These are phyloP conservation scores for Bombus affinis DNA, from an alignment of 1,140 invertebrate genomes.

Conservation along the genomic window DNA sequence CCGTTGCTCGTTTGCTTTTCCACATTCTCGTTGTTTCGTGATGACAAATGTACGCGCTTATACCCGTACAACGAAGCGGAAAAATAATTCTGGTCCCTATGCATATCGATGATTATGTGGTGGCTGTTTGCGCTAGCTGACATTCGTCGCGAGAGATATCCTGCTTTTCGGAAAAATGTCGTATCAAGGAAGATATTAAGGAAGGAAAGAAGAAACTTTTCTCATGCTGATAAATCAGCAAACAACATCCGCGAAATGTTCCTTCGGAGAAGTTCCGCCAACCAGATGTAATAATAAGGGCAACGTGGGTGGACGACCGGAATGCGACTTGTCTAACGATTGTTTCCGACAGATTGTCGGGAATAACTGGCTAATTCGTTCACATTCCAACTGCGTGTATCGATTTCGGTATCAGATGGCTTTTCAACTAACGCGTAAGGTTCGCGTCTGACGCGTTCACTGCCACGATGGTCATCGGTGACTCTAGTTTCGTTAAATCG, in stretches of 20 bases:
- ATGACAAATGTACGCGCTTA: no score
- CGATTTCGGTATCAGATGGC: not conserved
- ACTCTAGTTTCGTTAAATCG: no score
- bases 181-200: slow-evolving; percentile 8
- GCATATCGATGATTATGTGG: no score
- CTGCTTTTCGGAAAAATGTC: not conserved
- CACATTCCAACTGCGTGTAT: not conserved
- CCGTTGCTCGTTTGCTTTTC: not conserved
- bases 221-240: slow-evolving; percentile 36
- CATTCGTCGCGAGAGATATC: not conserved
- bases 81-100: no score
- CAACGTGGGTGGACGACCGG: not conserved
- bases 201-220: slow-evolving; percentile 11
- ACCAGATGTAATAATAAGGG: slow-evolving; percentile 23
- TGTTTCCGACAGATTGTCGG: not conserved
- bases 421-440: not conserved
- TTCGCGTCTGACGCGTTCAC: no score
- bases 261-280: not conserved
- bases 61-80: no score
- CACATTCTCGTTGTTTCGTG: not conserved
- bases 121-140: not conserved
- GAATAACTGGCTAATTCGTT: not conserved
- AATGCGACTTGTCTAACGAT: not conserved
- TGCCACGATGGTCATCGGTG: no score
- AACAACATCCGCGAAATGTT: not conserved